Evolutionary conservation across 2,797 vertebrate genomes (phyloP), one percentile per base, ranked within the genome.

Genomic region (Diceros bicornis): DNA sequence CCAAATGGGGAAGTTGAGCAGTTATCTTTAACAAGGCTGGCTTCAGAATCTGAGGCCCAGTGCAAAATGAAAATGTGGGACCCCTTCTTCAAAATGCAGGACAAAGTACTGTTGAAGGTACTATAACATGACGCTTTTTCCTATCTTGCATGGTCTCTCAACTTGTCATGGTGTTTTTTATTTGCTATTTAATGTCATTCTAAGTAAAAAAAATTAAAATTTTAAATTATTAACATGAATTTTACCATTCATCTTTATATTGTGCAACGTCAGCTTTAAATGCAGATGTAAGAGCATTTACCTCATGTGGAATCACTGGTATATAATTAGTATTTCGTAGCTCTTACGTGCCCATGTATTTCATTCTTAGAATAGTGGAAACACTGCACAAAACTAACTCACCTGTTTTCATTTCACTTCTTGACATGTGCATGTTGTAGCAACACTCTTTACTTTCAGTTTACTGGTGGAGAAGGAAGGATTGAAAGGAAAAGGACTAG

Each of bases 161-260:
- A 23, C 12, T 90, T 88, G 59, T 29, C 34, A 12, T 23, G 34
- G 20, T 69, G n/a, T 10, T 8, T 50, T 94, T 78, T 64, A 52
- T 87, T 78, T 74, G 21, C 62, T 55, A 7, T 71, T 66, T 78
- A 59, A 85, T 79, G 61, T 16, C 25, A 44, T 77, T 75, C 55
- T 92, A 74, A 84, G 78, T 88, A 55, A 77, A 79, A n/a, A 91
- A 57, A 50, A 87, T 37, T n/a, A 69, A 55, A 90, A 86, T 29
- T 82, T 91, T 71, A 92, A 93, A 55, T 78, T 29, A 68, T 83
- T 89, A 57, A 32, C 55, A 29, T 41, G 44, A 37, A 34, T 91
- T 72, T 96, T 69, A 13, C 47, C 29, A 64, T 52, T 77, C 21
- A 16, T 94, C 44, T 97, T 78, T 93, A 64, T n/a, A 64, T 81